Conservation (phyloP, 2,113 vertebrate species). For the Craseonycteris thonglongyai region DNA sequence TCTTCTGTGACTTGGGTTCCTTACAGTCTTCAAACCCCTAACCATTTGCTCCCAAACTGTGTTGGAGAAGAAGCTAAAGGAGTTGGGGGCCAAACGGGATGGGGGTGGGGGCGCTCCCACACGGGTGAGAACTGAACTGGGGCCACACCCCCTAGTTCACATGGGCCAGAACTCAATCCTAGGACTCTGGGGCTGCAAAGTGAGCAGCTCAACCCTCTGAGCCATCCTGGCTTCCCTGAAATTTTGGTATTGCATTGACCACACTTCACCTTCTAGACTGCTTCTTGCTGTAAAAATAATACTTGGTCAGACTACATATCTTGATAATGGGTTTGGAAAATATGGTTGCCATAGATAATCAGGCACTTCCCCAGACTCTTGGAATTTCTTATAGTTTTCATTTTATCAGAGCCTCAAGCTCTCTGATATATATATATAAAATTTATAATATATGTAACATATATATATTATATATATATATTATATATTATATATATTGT, state of each 20-base stretch:
- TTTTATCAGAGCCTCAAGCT: conserved; percentile 3
- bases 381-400: conserved; percentile 12
- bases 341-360: not conserved
- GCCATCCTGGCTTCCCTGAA: too few species aligned
- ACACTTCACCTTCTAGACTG: not conserved
- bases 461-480: too few species aligned
- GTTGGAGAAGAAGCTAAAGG: not conserved
- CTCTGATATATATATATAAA: too few species aligned
- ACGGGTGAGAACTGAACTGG: too few species aligned
- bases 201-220: too few species aligned
- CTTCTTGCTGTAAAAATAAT: conserved; percentile 33
- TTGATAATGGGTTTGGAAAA: conserved; percentile 4
- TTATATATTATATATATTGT: too few species aligned
- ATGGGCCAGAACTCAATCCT: too few species aligned
- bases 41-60: not conserved
- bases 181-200: too few species aligned
- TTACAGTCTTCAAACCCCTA: not conserved
- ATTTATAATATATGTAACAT: too few species aligned
- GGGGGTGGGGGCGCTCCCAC: too few species aligned
- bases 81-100: too few species aligned
- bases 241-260: conserved; percentile 14
- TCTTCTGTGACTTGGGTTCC: not conserved
- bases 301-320: conserved; percentile 3
- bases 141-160: too few species aligned
- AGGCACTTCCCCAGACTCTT: not conserved